phyloP scores from a whole-genome alignment of 2,888 invertebrate genomes.

The Ferdinandea cuprea region DNA sequence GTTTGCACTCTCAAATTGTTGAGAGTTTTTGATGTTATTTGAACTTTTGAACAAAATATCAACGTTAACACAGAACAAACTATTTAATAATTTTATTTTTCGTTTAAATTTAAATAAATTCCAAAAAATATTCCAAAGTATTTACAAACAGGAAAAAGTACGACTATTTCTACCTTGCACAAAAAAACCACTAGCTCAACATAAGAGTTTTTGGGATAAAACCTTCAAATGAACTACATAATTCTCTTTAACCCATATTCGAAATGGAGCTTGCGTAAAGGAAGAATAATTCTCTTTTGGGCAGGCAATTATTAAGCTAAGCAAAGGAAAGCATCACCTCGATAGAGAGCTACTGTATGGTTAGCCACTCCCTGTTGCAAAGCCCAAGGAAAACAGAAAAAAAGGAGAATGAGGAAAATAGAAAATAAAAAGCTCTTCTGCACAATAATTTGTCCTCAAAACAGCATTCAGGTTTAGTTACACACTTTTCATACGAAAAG shows the following conservation, averaged over 20 bases:
- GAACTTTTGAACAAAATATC: slow-evolving; percentile 13
- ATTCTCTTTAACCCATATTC: slow-evolving; percentile 70
- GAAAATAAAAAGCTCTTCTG: slow-evolving; percentile 49
- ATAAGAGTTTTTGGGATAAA: slow-evolving; percentile 60
- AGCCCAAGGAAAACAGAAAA: slow-evolving; percentile 16
- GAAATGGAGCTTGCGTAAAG: slow-evolving; percentile 61
- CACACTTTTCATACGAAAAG: slow-evolving; percentile 31
- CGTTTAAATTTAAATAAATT: slow-evolving; percentile 4
- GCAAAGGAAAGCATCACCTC: slow-evolving; percentile 33
- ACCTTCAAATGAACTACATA: slow-evolving; percentile 59
- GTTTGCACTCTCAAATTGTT: slow-evolving; percentile 18
- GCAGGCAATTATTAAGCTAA: slow-evolving; percentile 1
- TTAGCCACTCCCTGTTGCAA: slow-evolving; percentile 72
- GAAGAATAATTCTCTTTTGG: slow-evolving; percentile 41
- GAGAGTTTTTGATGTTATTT: slow-evolving; percentile 14
- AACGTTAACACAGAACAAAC: slow-evolving; percentile 13
- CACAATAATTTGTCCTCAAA: slow-evolving; percentile 48
- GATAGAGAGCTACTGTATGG: slow-evolving; percentile 37
- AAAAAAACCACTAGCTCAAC: slow-evolving; percentile 68
- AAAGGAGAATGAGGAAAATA: background rate
- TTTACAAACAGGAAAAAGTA: slow-evolving; percentile 68
- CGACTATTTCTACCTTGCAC: slow-evolving; percentile 70
- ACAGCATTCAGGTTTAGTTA: slow-evolving; percentile 36
- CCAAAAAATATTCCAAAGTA: slow-evolving; percentile 24
- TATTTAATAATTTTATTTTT: background rate